phyloP scores from a whole-genome alignment of 2,113 vertebrate species.

The Acinonyx jubatus region DNA sequence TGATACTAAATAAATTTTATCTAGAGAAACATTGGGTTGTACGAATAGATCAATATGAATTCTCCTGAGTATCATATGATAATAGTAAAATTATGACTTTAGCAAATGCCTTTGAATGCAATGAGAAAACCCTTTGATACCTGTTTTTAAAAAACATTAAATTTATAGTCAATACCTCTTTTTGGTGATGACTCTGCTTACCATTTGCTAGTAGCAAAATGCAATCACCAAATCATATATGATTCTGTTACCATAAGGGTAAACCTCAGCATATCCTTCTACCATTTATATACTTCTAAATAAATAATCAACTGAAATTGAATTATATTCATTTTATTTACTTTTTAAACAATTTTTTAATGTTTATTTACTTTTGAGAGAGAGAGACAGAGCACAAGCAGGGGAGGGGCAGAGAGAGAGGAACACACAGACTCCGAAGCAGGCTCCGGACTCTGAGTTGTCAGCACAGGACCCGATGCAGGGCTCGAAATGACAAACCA shows the following conservation, averaged over 20 bases:
- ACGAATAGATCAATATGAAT: background rate
- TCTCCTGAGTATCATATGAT: background rate
- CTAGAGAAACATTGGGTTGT: background rate
- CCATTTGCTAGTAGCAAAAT: background rate
- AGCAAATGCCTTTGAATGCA: background rate
- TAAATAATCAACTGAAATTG: background rate
- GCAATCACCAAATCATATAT: background rate
- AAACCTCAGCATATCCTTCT: background rate
- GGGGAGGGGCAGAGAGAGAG: too few relatives aligned
- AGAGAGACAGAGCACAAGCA: too few relatives aligned
- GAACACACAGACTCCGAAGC: too few relatives aligned
- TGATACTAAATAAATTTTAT: background rate
- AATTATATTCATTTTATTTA: background rate
- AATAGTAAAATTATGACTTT: background rate
- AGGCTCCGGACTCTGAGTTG: too few relatives aligned
- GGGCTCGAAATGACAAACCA: too few relatives aligned
- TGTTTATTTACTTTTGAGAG: too few relatives aligned
- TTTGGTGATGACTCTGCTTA: background rate
- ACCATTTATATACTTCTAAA: background rate
- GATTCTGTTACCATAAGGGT: background rate
- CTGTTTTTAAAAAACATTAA: background rate
- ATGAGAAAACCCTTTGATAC: background rate
- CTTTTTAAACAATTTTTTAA: too few relatives aligned
- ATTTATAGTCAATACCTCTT: background rate
- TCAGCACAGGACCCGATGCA: too few relatives aligned